A percentile compares a stretch with the other conserved stretches of the same genome.
Conservation (phyloP, 2,888 invertebrate genomes). For the Sympetrum striolatum region DNA sequence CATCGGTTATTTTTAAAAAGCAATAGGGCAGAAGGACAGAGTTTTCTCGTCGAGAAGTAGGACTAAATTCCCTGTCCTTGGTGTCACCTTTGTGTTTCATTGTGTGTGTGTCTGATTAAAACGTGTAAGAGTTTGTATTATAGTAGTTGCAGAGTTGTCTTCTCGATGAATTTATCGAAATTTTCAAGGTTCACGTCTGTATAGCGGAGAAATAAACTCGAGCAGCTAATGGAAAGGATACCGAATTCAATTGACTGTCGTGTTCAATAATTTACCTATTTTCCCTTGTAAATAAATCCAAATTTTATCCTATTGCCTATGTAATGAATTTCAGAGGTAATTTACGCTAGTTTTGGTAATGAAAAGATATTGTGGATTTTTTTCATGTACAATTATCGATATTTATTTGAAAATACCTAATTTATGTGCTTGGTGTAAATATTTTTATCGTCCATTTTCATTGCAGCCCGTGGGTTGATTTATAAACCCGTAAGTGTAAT, state of each 20-base stretch:
- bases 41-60: not conserved
- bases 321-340: conserved; percentile 7
- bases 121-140: conserved; percentile 5
- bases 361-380: not conserved
- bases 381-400: not conserved
- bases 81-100: conserved; percentile 27
- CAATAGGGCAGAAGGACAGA: not conserved
- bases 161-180: not conserved
- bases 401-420: not conserved
- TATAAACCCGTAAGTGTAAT: conserved; percentile 6
- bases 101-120: conserved; percentile 21
- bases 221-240: not conserved
- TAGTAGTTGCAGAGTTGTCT: conserved; percentile 21
- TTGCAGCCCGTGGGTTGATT: not conserved
- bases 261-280: conserved; percentile 1
- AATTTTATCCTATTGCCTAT: not conserved
- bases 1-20: not conserved
- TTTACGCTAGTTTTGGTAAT: not conserved
- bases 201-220: not conserved
- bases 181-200: not conserved
- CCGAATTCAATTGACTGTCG: conserved; percentile 2
- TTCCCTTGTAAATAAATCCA: conserved; percentile 14
- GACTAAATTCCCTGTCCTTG: conserved; percentile 18
- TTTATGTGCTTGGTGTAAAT: conserved; percentile 32
- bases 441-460: conserved; percentile 3